Evolutionary conservation across 1,140 invertebrate genomes (phyloP), one percentile per base, ranked within the genome.

Genomic region (Eriosoma lanigerum): DNA sequence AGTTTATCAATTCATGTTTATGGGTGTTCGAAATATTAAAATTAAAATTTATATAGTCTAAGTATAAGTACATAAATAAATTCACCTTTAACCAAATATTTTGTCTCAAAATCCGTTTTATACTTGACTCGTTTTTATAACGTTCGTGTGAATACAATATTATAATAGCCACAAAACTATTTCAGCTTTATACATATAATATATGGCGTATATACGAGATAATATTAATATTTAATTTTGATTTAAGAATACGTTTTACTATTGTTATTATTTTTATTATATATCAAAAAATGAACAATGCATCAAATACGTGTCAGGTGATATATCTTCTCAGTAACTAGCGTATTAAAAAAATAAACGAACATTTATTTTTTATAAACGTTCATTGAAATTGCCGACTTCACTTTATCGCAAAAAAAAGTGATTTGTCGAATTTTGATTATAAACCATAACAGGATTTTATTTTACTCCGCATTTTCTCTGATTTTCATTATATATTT

Each of bases 401-500:
- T 21, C 38, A 21, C n/a, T 46, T 46, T 68, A 38, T 46, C 12
- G 32, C 38, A 24, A 46, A 21, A 15, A 68, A 66, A 66, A 66
- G 44, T 21, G 9, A n/a, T 21, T 66, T 44, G 62, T 32, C 60
- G 19, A 64, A 64, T 64, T 44, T 64, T 44, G n/a, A 66, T 66
- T 66, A 66, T 21, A 44, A 66, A 66, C 62, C 62, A 32, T 44
- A 44, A 66, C 62, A 38, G n/a, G 60, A 64, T 64, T 64, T n/a
- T n/a, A n/a, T n/a, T n/a, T 64, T 64, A 32, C 29, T 32, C 60
- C 26, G 29, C 15, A 64, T 64, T 64, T 64, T 64, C 60, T 64
- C 29, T 38, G 60, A 64, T 64, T 64, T 64, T 64, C n/a, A 64
- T 64, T 64, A n/a, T n/a, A n/a, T n/a, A n/a, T n/a, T n/a, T n/a